Evolutionary conservation across 30 jellyfish, hydroid and myxozoan genomes (phyloP).

Genomic region (Aurelia sp.): DNA sequence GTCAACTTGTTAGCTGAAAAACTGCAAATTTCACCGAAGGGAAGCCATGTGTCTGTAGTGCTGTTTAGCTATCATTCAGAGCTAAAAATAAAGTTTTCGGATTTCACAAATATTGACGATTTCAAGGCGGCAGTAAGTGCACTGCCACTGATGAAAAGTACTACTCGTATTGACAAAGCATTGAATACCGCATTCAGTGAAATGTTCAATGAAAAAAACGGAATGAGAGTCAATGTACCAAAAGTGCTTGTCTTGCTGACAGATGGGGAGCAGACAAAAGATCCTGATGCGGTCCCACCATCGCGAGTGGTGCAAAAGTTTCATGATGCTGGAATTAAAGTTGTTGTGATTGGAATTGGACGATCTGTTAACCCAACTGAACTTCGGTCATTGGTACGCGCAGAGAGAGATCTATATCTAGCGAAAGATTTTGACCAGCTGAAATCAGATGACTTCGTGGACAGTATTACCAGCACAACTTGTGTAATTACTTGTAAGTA

Average conservation of each 20-base stretch:
- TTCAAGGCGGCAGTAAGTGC: conserved; percentile 57
- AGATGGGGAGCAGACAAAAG: conserved; percentile 76
- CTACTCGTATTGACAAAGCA: conserved; percentile 75
- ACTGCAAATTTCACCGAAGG: conserved; percentile 46
- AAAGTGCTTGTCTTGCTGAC: conserved; percentile 60
- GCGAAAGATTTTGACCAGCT: conserved; percentile 67
- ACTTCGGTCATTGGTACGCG: conserved; percentile 39
- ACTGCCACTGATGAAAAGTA: conserved; percentile 59
- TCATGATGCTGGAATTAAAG: conserved; percentile 66
- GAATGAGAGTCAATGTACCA: conserved; percentile 61
- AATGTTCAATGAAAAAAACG: conserved; percentile 61
- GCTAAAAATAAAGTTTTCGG: conserved; percentile 72
- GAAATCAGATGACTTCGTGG: conserved; percentile 48
- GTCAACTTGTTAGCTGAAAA: conserved; percentile 56
- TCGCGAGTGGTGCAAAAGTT: conserved; percentile 42
- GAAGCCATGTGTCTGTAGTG: conserved; percentile 79
- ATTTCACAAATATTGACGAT: conserved; percentile 32
- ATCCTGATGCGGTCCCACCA: conserved; percentile 67
- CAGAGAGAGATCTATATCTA: conserved; percentile 40
- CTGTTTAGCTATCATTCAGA: conserved; percentile 75
- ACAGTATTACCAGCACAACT: conserved; percentile 41
- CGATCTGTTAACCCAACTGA: conserved; percentile 50
- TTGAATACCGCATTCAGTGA: conserved; percentile 49
- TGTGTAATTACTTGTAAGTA: not conserved
- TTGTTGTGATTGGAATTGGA: conserved; percentile 70